Evolutionary conservation across 2,888 invertebrate genomes (phyloP).

Genomic region (Seira sanloemensis): DNA sequence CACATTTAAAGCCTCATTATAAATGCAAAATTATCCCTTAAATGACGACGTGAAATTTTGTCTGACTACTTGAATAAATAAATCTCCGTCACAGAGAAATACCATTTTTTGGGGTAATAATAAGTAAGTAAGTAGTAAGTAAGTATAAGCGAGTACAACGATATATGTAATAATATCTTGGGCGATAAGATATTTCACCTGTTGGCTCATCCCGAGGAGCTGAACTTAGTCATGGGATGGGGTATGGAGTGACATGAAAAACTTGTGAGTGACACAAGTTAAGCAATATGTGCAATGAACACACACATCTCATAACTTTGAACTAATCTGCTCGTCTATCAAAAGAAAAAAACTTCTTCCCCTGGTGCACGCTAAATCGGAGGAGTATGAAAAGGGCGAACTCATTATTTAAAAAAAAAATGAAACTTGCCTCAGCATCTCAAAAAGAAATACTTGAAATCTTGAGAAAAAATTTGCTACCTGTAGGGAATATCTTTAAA

Average conservation of each 20-base stretch:
- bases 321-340: conserved; percentile 9
- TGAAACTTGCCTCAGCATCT: background rate
- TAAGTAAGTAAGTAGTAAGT: background rate
- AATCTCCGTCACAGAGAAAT: background rate
- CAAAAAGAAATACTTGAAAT: conserved; percentile 13
- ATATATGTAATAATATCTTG: too few species aligned
- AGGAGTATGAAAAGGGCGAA: background rate
- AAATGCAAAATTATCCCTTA: conserved; percentile 57
- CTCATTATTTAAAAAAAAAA: background rate
- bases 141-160: background rate
- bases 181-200: too few species aligned
- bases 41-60: conserved; percentile 36
- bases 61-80: conserved; percentile 38
- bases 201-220: background rate
- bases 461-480: too few species aligned
- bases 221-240: background rate
- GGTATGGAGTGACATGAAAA: too few species aligned
- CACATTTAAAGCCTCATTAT: conserved; percentile 54
- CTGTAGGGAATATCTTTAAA: conserved; percentile 18
- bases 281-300: conserved; percentile 12
- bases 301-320: conserved; percentile 5
- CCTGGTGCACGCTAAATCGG: background rate
- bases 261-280: conserved; percentile 13
- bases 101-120: background rate
- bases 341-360: conserved; percentile 4